Conservation (phyloP, 2,113 vertebrate genomes). For the Stigmatopora nigra region DNA sequence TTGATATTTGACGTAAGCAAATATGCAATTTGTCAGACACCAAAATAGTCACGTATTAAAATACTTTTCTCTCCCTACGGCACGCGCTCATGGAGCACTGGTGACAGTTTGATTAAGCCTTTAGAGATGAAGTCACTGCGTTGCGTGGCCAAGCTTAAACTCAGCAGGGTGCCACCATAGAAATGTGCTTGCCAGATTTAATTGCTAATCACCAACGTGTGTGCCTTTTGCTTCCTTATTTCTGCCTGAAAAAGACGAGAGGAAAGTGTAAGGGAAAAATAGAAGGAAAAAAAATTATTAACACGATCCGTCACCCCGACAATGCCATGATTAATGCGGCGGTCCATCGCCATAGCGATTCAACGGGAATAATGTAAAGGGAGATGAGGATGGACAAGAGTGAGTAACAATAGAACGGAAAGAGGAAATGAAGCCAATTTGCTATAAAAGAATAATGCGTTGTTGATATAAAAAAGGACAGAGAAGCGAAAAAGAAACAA, state of each 20-base stretch:
- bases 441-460: constrained; percentile 5
- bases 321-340: constrained; percentile 63
- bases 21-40: background rate
- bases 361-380: constrained; percentile 50
- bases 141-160: constrained; percentile 41
- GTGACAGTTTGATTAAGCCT: constrained; percentile 50
- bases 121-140: constrained; percentile 48
- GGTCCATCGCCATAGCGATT: constrained; percentile 60
- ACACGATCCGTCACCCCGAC: constrained; percentile 56
- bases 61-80: background rate
- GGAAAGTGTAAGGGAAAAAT: background rate
- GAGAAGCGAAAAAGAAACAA: background rate
- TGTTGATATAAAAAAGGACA: constrained; percentile 7
- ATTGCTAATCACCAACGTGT: constrained; percentile 58
- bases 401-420: background rate
- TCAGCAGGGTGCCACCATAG: constrained; percentile 33
- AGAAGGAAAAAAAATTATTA: constrained; percentile 46
- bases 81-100: constrained; percentile 21
- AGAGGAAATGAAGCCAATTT: constrained; percentile 10
- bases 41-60: background rate
- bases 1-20: background rate
- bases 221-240: constrained; percentile 49
- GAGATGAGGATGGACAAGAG: constrained; percentile 2
- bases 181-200: constrained; percentile 32
- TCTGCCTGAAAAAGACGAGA: constrained; percentile 11